phyloP scores from a whole-genome alignment of 2,888 invertebrate genomes.

The Spilarctia lutea region DNA sequence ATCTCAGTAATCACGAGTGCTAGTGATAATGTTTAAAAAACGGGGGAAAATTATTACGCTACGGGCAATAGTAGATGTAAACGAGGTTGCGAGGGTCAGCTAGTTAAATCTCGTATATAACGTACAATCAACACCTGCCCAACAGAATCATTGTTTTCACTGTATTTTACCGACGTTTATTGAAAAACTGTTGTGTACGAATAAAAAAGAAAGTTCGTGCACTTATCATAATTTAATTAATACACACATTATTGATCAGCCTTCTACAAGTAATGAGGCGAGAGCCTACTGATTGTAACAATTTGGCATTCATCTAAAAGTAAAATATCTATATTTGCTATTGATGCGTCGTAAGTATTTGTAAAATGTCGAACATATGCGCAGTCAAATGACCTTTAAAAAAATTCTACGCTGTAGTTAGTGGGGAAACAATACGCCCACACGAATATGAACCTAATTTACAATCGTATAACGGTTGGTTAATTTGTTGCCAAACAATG shows the following conservation, averaged over 20 bases:
- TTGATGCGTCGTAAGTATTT: not conserved
- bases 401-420: slow-evolving; percentile 1
- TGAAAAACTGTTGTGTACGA: not conserved
- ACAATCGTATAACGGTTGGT: slow-evolving; percentile 6
- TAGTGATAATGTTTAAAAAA: too few relatives aligned
- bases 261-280: not conserved
- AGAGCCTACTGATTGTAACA: not conserved
- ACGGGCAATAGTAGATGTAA: too few relatives aligned
- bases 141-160: too few relatives aligned
- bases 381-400: slow-evolving; percentile 11
- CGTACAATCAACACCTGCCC: too few relatives aligned
- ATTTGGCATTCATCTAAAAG: slow-evolving; percentile 3
- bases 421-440: not conserved
- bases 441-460: slow-evolving; percentile 7
- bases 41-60: too few relatives aligned
- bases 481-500: slow-evolving; percentile 17
- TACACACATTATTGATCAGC: not conserved
- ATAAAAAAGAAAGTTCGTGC: not conserved
- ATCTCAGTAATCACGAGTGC: too few relatives aligned
- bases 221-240: not conserved
- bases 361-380: not conserved
- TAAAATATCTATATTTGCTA: slow-evolving; percentile 5
- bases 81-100: too few relatives aligned
- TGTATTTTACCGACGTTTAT: not conserved
- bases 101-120: too few relatives aligned